Evolutionary conservation across 2,113 vertebrate species (phyloP), one percentile per base, ranked within the genome.

Genomic region (Silurus glanis): DNA sequence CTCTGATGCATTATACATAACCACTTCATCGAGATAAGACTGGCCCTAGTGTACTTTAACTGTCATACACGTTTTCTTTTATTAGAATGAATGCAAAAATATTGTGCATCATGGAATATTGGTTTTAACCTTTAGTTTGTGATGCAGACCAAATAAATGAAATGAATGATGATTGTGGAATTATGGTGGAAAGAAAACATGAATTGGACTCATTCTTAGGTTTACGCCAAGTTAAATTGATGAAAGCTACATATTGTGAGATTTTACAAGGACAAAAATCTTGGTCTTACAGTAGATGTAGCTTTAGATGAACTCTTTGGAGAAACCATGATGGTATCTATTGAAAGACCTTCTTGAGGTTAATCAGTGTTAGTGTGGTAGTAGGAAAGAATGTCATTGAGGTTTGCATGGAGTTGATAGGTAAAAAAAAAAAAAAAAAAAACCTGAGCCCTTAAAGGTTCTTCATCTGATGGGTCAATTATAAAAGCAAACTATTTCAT

Each of bases 51-150:
- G 4, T 37, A 58, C 56, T 5, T 58, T 64, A 55, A 23, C 58
- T 25, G 9, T 85, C 71, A 25, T 75, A 25, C 45, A 75, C 45
- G 6, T 84, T 84, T 84, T 45, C 72, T 76, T 76, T 76, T 71
- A 84, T 84, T 19, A 62, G 47, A 56, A 19, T 25, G 53, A 59
- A 13, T 59, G 7, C 25, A 5, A 23, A 45, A n/a, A 17, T 37
- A 10, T 59, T 5, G 62, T 76, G 58, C 45, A 64, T 62, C 25
- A n/a, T 21, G 8, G 17, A 75, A 75, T 51, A 61, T 62, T 51
- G 2, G 37, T 6, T 47, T 59, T n/a, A 74, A 47, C 37, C 21
- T 74, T 83, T 56, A 37, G 21, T 71, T 51, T 5, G 19, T 74
- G 49, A 53, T 51, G 10, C 21, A 75, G 47, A 51, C 72, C 2